These are phyloP conservation scores for Synanthedon vespiformis DNA, from an alignment of 2,888 invertebrate species.

Conservation along the genomic window DNA sequence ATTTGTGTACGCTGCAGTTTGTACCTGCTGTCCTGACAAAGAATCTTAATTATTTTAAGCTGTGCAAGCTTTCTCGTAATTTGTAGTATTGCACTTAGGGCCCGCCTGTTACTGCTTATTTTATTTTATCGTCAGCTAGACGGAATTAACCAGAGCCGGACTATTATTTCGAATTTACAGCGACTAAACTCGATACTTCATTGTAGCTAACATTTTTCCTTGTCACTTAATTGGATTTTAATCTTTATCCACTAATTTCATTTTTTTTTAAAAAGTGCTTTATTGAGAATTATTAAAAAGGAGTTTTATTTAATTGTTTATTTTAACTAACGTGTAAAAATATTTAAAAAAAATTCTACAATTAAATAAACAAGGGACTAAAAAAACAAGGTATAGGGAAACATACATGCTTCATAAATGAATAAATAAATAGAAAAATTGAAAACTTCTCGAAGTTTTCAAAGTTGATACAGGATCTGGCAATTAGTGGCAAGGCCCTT, in stretches of 20 bases:
- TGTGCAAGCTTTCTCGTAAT: slow-evolving; percentile 50
- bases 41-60: slow-evolving; percentile 65
- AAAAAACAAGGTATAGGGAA: too few relatives aligned
- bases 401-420: too few relatives aligned
- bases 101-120: slow-evolving; percentile 29
- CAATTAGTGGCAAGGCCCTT: too few relatives aligned
- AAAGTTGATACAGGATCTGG: too few relatives aligned
- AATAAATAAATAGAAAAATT: too few relatives aligned
- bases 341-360: too few relatives aligned
- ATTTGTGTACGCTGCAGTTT: slow-evolving; percentile 1
- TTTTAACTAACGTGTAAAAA: too few relatives aligned
- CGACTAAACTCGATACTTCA: too few relatives aligned
- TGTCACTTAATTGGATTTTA: background rate
- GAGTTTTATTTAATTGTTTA: too few relatives aligned
- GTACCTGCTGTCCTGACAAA: slow-evolving; percentile 41
- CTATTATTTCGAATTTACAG: slow-evolving; percentile 46
- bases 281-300: too few relatives aligned
- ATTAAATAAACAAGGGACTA: too few relatives aligned
- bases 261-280: background rate
- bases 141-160: slow-evolving; percentile 6
- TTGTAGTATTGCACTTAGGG: slow-evolving; percentile 22
- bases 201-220: background rate
- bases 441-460: too few relatives aligned
- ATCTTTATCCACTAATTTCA: background rate
- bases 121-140: slow-evolving; percentile 56